These are phyloP conservation scores for Benthosema pterotum DNA, from an alignment of 2,797 vertebrate species.

Conservation along the genomic window DNA sequence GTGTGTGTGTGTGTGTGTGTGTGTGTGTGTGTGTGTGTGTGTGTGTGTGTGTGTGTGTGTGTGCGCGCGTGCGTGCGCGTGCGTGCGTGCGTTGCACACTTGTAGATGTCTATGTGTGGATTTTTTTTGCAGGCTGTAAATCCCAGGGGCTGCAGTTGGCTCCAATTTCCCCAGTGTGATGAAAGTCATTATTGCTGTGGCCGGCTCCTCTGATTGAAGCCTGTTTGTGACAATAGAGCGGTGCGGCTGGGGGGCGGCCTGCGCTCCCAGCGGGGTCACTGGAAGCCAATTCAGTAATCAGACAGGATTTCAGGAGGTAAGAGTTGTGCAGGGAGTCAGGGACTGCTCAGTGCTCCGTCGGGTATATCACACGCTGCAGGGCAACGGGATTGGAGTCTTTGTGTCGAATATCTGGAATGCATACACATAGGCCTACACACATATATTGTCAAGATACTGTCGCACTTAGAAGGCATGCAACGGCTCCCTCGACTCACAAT, in stretches of 20 bases:
- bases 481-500: no score
- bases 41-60: no score
- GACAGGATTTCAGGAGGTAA: slow-evolving; percentile 49
- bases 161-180: slow-evolving; percentile 62
- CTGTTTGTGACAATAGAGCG: slow-evolving; percentile 57
- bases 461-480: no score
- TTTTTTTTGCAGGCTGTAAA: slow-evolving; percentile 29
- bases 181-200: slow-evolving; percentile 62
- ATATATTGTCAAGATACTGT: no score
- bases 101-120: not conserved
- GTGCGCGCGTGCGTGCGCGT: slow-evolving; percentile 6
- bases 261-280: slow-evolving; percentile 47
- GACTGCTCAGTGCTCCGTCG: slow-evolving; percentile 67
- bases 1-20: not conserved
- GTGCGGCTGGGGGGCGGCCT: slow-evolving; percentile 24
- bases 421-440: no score
- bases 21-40: slow-evolving; percentile 2
- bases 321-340: slow-evolving; percentile 19
- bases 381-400: slow-evolving; percentile 27
- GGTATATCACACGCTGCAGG: slow-evolving; percentile 28
- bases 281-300: slow-evolving; percentile 59
- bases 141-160: slow-evolving; percentile 45
- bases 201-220: slow-evolving; percentile 70
- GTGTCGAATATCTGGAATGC: no score
- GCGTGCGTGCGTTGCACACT: not conserved